Conservation (phyloP, 1,140 invertebrate species). For the Nilaparvata lugens region DNA sequence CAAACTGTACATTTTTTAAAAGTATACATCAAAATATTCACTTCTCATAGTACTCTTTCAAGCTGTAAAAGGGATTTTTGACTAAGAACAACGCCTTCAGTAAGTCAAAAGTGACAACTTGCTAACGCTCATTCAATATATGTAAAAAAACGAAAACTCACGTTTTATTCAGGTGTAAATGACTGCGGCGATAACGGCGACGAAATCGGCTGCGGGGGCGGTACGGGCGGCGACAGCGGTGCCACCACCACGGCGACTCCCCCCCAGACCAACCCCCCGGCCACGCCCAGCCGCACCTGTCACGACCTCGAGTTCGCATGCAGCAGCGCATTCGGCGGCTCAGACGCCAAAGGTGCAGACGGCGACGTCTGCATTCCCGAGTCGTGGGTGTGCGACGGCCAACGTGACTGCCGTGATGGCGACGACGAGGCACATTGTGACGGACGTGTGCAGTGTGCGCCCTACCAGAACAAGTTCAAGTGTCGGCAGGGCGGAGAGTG, state of each 20-base stretch:
- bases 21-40: no score
- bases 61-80: no score
- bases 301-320: no score
- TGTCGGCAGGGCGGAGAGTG: constrained; percentile 64
- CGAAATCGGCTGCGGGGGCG: constrained; percentile 52
- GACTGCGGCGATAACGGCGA: constrained; percentile 75
- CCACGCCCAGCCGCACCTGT: background rate
- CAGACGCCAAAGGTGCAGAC: no score
- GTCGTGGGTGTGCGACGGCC: constrained; percentile 61
- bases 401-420: constrained; percentile 47
- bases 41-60: no score
- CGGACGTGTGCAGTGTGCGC: constrained; percentile 9
- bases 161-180: constrained; percentile 43
- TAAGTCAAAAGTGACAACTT: no score
- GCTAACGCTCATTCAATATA: no score
- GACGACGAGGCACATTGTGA: constrained; percentile 43
- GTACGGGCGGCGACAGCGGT: constrained; percentile 26
- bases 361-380: constrained; percentile 68
- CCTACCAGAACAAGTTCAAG: constrained; percentile 50
- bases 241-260: constrained; percentile 28
- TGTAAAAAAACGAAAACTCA: no score
- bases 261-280: constrained; percentile 20
- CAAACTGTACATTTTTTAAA: no score
- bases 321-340: no score
- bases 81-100: no score